These are phyloP conservation scores for Diplolepis rosae DNA, from an alignment of 2,888 invertebrate species.

Conservation along the genomic window DNA sequence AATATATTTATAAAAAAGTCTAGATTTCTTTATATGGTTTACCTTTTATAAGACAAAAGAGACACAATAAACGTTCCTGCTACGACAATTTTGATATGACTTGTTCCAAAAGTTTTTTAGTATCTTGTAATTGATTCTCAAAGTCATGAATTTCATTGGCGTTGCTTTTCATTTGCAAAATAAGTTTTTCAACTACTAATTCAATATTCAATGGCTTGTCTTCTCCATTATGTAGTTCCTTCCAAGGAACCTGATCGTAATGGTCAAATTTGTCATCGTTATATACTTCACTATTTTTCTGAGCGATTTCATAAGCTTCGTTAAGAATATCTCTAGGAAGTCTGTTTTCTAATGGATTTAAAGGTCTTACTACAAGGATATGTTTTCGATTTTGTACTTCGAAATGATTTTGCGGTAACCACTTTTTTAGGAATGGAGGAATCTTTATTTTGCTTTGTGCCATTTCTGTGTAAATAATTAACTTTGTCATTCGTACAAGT, in stretches of 20 bases:
- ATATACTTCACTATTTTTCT: slow-evolving; percentile 61
- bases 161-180: slow-evolving; percentile 57
- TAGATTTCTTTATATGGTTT: not conserved
- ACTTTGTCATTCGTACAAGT: slow-evolving; percentile 73
- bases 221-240: slow-evolving; percentile 55
- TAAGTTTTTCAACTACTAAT: slow-evolving; percentile 56
- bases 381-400: slow-evolving; percentile 71
- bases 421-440: slow-evolving; percentile 69
- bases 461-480: slow-evolving; percentile 74
- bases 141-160: slow-evolving; percentile 62
- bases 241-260: slow-evolving; percentile 55
- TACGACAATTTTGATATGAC: slow-evolving; percentile 51
- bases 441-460: slow-evolving; percentile 72
- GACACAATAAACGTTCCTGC: not conserved
- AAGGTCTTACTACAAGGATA: slow-evolving; percentile 73
- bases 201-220: slow-evolving; percentile 50
- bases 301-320: slow-evolving; percentile 73
- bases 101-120: slow-evolving; percentile 61
- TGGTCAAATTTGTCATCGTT: slow-evolving; percentile 55
- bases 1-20: too few species aligned
- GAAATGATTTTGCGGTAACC: slow-evolving; percentile 71
- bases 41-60: not conserved
- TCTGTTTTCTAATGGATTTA: slow-evolving; percentile 73
- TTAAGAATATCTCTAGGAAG: slow-evolving; percentile 73
- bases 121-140: slow-evolving; percentile 60